These are phyloP conservation scores for Episyrphus balteatus DNA, from an alignment of 1,140 invertebrate genomes.

Conservation along the genomic window DNA sequence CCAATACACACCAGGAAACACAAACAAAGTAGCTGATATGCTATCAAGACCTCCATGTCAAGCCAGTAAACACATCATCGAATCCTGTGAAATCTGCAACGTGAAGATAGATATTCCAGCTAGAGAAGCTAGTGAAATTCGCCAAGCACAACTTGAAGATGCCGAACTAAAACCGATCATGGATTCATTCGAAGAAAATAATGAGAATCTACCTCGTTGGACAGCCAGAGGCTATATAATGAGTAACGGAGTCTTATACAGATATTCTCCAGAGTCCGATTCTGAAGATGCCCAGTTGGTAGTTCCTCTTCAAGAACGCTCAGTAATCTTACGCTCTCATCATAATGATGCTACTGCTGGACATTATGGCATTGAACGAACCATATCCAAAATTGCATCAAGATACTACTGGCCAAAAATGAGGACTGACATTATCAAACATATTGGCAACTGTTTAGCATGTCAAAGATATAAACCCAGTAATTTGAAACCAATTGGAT, in stretches of 20 bases:
- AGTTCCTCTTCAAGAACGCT: constrained; percentile 16
- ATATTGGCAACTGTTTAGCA: too few relatives aligned
- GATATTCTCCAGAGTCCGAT: constrained; percentile 12
- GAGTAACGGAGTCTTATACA: constrained; percentile 16
- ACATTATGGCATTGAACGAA: constrained; percentile 21
- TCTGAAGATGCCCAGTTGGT: too few relatives aligned
- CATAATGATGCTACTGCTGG: constrained; percentile 19
- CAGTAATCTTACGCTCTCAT: too few relatives aligned
- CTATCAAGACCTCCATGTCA: constrained; percentile 5
- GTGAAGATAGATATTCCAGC: too few relatives aligned
- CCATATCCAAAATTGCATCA: constrained; percentile 11
- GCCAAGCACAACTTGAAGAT: too few relatives aligned
- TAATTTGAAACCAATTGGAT: constrained; percentile 7
- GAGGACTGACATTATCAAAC: constrained; percentile 15
- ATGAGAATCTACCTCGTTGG: constrained; percentile 9
- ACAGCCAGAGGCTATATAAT: constrained; percentile 14
- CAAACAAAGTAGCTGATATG: constrained; percentile 10
- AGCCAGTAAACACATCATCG: too few relatives aligned
- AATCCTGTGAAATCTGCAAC: too few relatives aligned
- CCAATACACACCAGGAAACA: constrained; percentile 7
- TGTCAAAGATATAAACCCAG: too few relatives aligned
- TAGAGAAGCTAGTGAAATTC: too few relatives aligned
- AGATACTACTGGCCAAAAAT: constrained; percentile 25
- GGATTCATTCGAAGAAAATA: too few relatives aligned
- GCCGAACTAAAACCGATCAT: too few relatives aligned